Base-by-base conservation (phyloP, 2,888 invertebrate species). In the Stenchaetothrips biformis region DNA sequence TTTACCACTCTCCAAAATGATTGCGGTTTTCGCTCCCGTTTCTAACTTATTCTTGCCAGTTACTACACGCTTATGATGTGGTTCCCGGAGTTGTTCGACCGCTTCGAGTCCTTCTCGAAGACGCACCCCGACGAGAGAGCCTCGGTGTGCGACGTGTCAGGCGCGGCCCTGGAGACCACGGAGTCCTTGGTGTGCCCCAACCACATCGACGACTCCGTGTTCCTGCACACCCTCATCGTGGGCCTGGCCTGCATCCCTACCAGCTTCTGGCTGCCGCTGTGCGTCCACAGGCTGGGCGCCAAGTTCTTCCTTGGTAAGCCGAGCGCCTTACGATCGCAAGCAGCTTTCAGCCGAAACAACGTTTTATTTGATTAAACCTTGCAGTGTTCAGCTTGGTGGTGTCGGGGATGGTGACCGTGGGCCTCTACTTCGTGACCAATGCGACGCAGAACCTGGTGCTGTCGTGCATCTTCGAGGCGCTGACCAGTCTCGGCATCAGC, bases 61-160 rank as follows among this genome's bases (percentile, higher is more conserved):
- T 96, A 95, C 88, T 96, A 96, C 86, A 96, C 96, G 9, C 88
- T 96, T 77, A 95, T 95, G 94, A 91, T 96, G 86, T 96, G 96
- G 96, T 95, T 96, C 88, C 95, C 95, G 18, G 95, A 95, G 86
- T 87, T 96, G 84, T 96, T 96, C 88, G 92, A 92, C 87, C 92
- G 95, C 80, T 94, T 94, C 86, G 93, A 94, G 85, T 92, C 92
- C 84, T 94, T 91, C 86, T 94, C 94, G 85, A 85, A 87, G 48
- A 86, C 87, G 1, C 89, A 92, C 89, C 93, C 93, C 0, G 91
- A 91, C 82, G 88, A 90, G 79, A 89, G 90, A 0, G 93, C 93
- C 0, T 92, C 93, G 0, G 93, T 95, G 9, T 94, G 94, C 86
- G 92, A 93, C 84, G 93, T 94, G 0, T 93, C 93, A 18, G 89